Evolutionary conservation across 2,797 vertebrate species (phyloP), one percentile per base, ranked within the genome.

Genomic region (Epinephelus awoara): DNA sequence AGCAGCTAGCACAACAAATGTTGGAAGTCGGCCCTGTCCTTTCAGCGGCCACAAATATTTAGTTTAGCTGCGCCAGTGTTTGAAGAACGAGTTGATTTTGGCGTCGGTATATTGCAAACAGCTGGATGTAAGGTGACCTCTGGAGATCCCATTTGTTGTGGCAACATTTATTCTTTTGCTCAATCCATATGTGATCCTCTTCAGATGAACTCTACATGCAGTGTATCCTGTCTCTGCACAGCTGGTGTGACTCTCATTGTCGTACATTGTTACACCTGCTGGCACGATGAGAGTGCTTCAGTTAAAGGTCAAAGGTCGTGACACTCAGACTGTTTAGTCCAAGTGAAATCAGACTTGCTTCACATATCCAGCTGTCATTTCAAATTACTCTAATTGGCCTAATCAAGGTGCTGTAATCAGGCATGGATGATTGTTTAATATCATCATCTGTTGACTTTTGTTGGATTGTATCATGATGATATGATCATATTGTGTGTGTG

Each of bases 41-140:
- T 88, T 88, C 79, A 75, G 78, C 38, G 66, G 83, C 79, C 72
- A 55, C 81, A 77, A 84, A 88, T 89, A 78, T 92, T 92, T 92
- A 83, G 81, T 89, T 94, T 85, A 75, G 78, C 70, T 5, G 40
- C 21, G 62, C 27, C 77, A 66, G 74, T 88, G 42, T 88, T 84
- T 83, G 82, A 70, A 52, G 79, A 88, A 66, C 75, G 34, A 56
- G 68, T 86, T 79, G 66, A 65, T 84, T 89, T 88, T 90, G 82
- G 87, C 84, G 6, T 73, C 77, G 17, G 66, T 15, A n/a, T 4
- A 67, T 19, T n/a, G 61, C 65, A 76, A 85, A 85, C 85, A 80
- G 88, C 80, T 84, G 89, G 59, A 15, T 63, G 5, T 65, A 57
- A 61, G 75, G 68, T 88, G 85, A 92, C 86, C 79, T 69, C 77